Percentiles rank a stretch among this genome's conserved stretches.
Evolutionary conservation across 2,113 vertebrate species (phyloP).

Genomic region (Perca schrenkii): DNA sequence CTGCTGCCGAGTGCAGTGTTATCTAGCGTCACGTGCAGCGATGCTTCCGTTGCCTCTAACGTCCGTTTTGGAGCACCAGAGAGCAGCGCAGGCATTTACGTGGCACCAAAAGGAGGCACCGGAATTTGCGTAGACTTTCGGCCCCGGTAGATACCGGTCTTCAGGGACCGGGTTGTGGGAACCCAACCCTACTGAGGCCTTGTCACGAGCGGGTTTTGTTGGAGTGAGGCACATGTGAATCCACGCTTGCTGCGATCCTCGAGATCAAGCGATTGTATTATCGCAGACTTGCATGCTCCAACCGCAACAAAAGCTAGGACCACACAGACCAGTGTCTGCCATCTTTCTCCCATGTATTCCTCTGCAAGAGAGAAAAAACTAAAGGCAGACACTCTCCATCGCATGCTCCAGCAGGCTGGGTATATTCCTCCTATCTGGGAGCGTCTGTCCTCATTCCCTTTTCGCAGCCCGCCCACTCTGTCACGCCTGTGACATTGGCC

Average conservation of each 20-base stretch:
- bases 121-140: too few species aligned
- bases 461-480: conserved; percentile 52
- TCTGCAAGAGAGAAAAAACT: not conserved
- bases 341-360: not conserved
- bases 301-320: conserved; percentile 20
- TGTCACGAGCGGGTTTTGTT: conserved; percentile 29
- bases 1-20: too few species aligned
- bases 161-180: too few species aligned
- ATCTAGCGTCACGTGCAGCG: too few species aligned
- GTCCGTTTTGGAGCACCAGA: too few species aligned
- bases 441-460: conserved; percentile 57
- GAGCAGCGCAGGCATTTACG: too few species aligned
- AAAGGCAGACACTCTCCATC: conserved; percentile 22
- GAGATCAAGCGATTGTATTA: conserved; percentile 25
- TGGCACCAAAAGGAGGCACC: too few species aligned
- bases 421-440: conserved; percentile 32
- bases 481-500: conserved; percentile 62
- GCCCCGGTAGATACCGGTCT: too few species aligned
- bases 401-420: conserved; percentile 27
- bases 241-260: conserved; percentile 10
- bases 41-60: too few species aligned
- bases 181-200: not conserved
- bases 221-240: not conserved
- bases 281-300: conserved; percentile 27
- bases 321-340: not conserved